Conservation (phyloP, 1,140 invertebrate species). For the Holotrichia oblita region DNA sequence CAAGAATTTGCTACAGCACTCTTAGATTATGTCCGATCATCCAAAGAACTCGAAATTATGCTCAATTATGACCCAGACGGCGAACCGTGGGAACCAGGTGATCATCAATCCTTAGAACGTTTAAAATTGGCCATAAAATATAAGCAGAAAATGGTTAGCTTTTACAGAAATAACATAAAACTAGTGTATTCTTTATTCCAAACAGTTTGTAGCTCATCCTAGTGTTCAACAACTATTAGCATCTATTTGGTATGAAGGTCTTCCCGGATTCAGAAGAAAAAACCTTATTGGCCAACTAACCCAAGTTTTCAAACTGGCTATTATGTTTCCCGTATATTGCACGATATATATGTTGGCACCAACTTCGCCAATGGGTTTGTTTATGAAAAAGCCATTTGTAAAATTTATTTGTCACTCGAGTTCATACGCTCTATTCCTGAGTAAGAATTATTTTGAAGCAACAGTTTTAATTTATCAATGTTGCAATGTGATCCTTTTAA, state of each 20-base stretch:
- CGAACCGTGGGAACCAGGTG: conserved; percentile 81
- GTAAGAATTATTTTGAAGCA: conserved; percentile 69
- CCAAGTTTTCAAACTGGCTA: conserved; percentile 81
- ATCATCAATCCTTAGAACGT: conserved; percentile 84
- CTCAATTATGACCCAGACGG: conserved; percentile 86
- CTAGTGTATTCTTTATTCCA: not conserved
- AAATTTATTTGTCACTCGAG: conserved; percentile 93
- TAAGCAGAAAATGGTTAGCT: conserved; percentile 93
- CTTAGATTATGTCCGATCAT: conserved; percentile 89
- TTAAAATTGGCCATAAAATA: conserved; percentile 95
- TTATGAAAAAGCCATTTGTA: conserved; percentile 92
- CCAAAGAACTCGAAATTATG: conserved; percentile 88
- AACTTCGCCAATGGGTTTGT: conserved; percentile 78
- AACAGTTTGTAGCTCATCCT: conserved; percentile 91
- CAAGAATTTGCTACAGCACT: conserved; percentile 87
- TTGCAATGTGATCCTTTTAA: conserved; percentile 58
- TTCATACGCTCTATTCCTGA: conserved; percentile 89
- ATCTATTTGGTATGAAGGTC: conserved; percentile 92
- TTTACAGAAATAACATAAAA: too few species aligned
- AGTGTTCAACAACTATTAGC: conserved; percentile 91
- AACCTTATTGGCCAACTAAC: conserved; percentile 77
- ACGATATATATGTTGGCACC: conserved; percentile 87
- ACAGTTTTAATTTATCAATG: too few species aligned
- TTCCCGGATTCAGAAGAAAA: conserved; percentile 87
- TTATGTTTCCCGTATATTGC: conserved; percentile 87